phyloP scores from a whole-genome alignment of 2,113 vertebrate genomes.

The Channa argus region DNA sequence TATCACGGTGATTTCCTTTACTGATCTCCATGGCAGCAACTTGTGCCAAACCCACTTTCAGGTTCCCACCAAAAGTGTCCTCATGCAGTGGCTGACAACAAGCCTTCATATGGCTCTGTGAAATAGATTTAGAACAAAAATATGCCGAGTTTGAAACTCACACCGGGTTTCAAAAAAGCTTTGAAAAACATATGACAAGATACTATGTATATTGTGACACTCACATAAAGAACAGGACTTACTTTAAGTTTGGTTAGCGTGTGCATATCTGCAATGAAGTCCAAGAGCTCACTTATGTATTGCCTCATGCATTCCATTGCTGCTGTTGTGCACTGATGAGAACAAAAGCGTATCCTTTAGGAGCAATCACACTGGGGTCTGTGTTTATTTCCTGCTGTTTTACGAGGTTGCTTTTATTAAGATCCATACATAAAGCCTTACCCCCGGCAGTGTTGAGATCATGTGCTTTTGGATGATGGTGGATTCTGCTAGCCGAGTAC shows the following conservation, averaged over 20 bases:
- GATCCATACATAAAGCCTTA: constrained; percentile 81
- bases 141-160: not conserved
- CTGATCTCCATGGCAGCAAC: constrained; percentile 98
- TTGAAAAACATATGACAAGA: too few relatives aligned
- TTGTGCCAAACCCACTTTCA: constrained; percentile 97
- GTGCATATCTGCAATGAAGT: constrained; percentile 99
- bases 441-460: constrained; percentile 93
- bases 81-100: constrained; percentile 98
- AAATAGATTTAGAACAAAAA: constrained; percentile 12
- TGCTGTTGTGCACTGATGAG: constrained; percentile 92
- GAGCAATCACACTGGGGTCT: constrained; percentile 47
- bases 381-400: constrained; percentile 64
- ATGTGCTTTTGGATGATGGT: constrained; percentile 99
- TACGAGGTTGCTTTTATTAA: constrained; percentile 60
- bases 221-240: constrained; percentile 51
- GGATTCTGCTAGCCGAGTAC: constrained; percentile 95
- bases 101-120: constrained; percentile 98
- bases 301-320: constrained; percentile 98
- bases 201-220: not conserved
- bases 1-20: constrained; percentile 97
- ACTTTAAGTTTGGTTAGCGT: constrained; percentile 97
- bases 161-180: too few relatives aligned
- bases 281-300: constrained; percentile 93
- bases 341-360: constrained; percentile 56
- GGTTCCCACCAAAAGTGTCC: constrained; percentile 97